These are phyloP conservation scores for Parnassius orleans DNA, from an alignment of 2,888 invertebrate species.

Conservation along the genomic window DNA sequence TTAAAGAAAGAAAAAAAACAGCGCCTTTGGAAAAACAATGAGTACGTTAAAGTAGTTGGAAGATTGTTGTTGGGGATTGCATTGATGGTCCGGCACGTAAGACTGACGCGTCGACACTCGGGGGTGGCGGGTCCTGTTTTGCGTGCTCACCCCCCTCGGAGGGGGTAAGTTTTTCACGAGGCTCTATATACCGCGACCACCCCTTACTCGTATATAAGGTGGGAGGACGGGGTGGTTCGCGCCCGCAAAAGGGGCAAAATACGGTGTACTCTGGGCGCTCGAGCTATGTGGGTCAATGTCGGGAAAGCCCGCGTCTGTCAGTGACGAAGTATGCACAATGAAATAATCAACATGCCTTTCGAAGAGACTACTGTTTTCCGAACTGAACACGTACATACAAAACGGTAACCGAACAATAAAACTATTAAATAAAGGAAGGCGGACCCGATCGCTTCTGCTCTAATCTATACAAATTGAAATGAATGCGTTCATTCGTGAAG, in stretches of 20 bases:
- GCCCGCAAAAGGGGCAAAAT: constrained; percentile 82
- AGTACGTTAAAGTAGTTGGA: constrained; percentile 1
- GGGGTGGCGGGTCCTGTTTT: constrained; percentile 77
- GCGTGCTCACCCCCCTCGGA: constrained; percentile 74
- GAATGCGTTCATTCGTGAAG: neutral
- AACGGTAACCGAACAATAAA: neutral
- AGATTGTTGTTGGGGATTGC: constrained; percentile 34
- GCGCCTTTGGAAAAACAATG: no score
- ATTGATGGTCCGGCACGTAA: constrained; percentile 59
- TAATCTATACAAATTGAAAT: neutral
- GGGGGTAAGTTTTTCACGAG: constrained; percentile 81
- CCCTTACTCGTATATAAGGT: constrained; percentile 78
- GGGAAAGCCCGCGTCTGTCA: constrained; percentile 82
- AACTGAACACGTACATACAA: constrained; percentile 39
- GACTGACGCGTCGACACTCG: constrained; percentile 64
- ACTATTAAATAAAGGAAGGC: neutral
- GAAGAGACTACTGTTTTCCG: constrained; percentile 64
- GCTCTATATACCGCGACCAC: constrained; percentile 81
- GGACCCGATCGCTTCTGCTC: neutral
- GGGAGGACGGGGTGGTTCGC: constrained; percentile 78
- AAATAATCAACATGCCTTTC: constrained; percentile 78
- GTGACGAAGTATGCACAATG: constrained; percentile 81
- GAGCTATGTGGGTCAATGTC: constrained; percentile 82
- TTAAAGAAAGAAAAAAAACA: no score
- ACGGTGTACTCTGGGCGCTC: constrained; percentile 81